Base-by-base conservation (phyloP, 2,113 vertebrate genomes). In the Buteo buteo region DNA sequence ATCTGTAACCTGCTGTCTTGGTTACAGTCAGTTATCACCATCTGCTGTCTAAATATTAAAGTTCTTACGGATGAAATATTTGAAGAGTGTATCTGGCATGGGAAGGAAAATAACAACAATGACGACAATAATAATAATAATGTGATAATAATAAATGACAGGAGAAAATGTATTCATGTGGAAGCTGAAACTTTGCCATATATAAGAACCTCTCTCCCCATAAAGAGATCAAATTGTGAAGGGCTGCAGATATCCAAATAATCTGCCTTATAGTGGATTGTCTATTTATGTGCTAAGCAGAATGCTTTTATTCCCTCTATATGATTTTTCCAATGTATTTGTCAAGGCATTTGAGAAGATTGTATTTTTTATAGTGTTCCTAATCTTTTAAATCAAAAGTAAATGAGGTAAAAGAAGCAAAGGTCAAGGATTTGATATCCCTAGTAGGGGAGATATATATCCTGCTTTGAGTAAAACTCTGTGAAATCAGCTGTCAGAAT, bases 301-400 rank as follows among this genome's bases (percentile, higher is more conserved):
- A 90, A 92, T 72, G n/a, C 49, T 71, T 94, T 96, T 94, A 88
- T 91, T 94, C 80, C 70, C 54, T 91, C 34, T 71, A 28, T 94
- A 90, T 86, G 66, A 82, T 94, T 97, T 95, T 91, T 89, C 72
- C 45, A 82, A 81, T 67, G 42, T 71, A 85, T 94, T 88, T 94
- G 76, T 93, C 82, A 96, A 96, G 82, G 81, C 70, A 96, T 95
- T 97, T 95, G 54, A 86, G 62, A 96, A 96, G 49, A 92, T 38
- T 86, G 50, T 80, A 66, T 66, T 86, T 98, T 93, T 96, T 64
- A 69, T 81, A 91, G 66, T 82, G 45, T 77, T 94, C 97, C 91
- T 96, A 97, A 96, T 97, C 50, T 96, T 98, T 96, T 81, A 96
- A 97, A 97, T 97, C 91, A 97, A 95, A 96, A 95, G 40, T 80